Evolutionary conservation across 2,113 vertebrate genomes (phyloP), one percentile per base, ranked within the genome.

Genomic region (Nothobranchius kuhntae): DNA sequence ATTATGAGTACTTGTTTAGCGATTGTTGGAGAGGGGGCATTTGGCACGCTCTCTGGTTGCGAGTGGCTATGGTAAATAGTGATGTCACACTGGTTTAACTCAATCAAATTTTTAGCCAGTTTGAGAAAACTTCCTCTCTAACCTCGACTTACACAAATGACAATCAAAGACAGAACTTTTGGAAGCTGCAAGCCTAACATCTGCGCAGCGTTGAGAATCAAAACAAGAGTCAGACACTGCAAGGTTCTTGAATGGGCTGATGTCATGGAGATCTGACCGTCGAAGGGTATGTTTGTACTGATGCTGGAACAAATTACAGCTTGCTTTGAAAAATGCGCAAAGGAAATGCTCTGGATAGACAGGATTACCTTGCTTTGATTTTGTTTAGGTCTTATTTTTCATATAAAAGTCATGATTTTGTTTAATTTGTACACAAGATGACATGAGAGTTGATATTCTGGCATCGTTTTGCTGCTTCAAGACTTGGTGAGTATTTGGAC

Each of bases 61-160:
- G 13, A 8, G 42, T 54, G 78, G 45, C 62, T 24, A 11, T 17
- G 13, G 9, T 63, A 75, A 73, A 73, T 14, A 56, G 62, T 82
- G 78, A 86, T 73, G 76, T 83, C 79, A 82, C 53, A 56, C 54
- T 54, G 71, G 78, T 75, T 68, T 62, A 58, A 51, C 73, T 76
- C 62, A 48, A 70, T 81, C 11, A 3, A 17, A 50, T 56, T 65
- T 69, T 51, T 55, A 74, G 77, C 77, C 74, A 45, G 52, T 74
- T 65, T 75, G 68, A 84, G 68, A 54, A 51, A 67, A 55, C 81
- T 71, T 78, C 65, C 45, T 40, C 53, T 52, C 9, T 70, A 54
- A 75, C 38, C 55, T 53, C 68, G 75, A 78, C 73, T 75, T 50
- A 71, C 48, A 58, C 73, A 83, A 76, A 86, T 71, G 50, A 65